Base-by-base conservation (phyloP, 1,140 invertebrate genomes). In the Metaphire vulgaris region DNA sequence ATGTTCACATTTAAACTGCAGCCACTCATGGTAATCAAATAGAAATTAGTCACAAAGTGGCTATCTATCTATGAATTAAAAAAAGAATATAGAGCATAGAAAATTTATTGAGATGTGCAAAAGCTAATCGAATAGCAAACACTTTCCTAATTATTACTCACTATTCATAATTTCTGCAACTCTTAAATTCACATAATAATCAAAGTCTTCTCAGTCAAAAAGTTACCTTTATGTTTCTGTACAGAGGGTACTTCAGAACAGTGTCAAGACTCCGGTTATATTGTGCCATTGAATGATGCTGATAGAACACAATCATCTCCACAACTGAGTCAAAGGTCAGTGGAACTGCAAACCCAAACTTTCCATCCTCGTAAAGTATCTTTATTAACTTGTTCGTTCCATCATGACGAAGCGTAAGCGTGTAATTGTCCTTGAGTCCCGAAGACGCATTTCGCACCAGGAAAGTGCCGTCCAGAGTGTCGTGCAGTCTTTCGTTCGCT, bases 351-450 rank as follows among this genome's bases (percentile, higher is more conserved):
- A 99, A 98, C 71, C 96, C 96, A 87, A 94, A 90, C 83, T 92
- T 93, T 30, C 93, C 93, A 86, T 95, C 41, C 6, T 64, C n/a
- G 81, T 94, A 91, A 81, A 91, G 93, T 80, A 99, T 98, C 88
- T 97, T 97, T 69, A 99, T 97, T 69, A 99, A 88, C 87, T 98
- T 98, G 82, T 97, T 97, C 74, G 91, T 91, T 72, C 96, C 95
- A 78, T 94, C 95, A 89, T 97, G 33, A 26, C 72, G 33, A 69
- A 99, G 88, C 1, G 96, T 98, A 73, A 99, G 86, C 1, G 96
- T 99, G 86, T 93, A 96, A 81, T 93, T 92, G 81, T 92, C 91
- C 86, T 29, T 64, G 33, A 29, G 15, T 15, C 94, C 94, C 77
- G 92, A 96, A 1, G 94, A 93, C 16, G 96, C 94, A 88, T 98